Base-by-base conservation (phyloP, 2,888 invertebrate species). In the Apamea anceps region DNA sequence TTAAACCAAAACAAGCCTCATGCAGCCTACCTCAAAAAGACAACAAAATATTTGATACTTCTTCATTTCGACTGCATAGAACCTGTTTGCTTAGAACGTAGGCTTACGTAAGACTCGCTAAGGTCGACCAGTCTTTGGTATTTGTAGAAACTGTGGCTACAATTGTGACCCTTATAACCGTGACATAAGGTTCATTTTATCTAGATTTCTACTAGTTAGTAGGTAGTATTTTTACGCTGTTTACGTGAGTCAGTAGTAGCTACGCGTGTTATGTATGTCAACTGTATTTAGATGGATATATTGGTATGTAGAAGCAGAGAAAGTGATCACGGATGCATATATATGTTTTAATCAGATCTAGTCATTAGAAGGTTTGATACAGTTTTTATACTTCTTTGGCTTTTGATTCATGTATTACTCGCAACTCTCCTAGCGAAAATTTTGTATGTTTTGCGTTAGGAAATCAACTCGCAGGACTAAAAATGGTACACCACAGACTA, bases 71-170 rank as follows among this genome's bases (percentile, higher is more conserved):
- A 82, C 77, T 90, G 88, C 88, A 87, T 84, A 82, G 42, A 89
- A 90, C 90, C 84, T 79, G 90, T 87, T 88, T 80, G 84, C 77
- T 87, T 85, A 80, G 90, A 90, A 88, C 87, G 89, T 88, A 73
- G 72, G 83, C 79, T 92, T 91, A 92, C 93, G 92, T 91, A 92
- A 93, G 86, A 72, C 75, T 80, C 87, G 78, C 85, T 92, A 93
- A 93, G 93, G 93, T 93, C 93, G 88, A 75, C 91, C 88, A 89
- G 90, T 77, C 85, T 78, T 77, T 75, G 88, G 88, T 89, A 88
- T 84, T 89, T 81, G 75, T 85, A 87, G 80, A 79, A 87, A 80
- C 73, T 72, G 51, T 62, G 60, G n/a, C 60, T 63, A 32, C 60
- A 70, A 79, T 66, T 76, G 75, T 80, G 73, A 84, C 72, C 88